A percentile compares a stretch with the other conserved stretches of the same genome.
Evolutionary conservation across 2,797 vertebrate species (phyloP).

Genomic region (Falco rusticolus): DNA sequence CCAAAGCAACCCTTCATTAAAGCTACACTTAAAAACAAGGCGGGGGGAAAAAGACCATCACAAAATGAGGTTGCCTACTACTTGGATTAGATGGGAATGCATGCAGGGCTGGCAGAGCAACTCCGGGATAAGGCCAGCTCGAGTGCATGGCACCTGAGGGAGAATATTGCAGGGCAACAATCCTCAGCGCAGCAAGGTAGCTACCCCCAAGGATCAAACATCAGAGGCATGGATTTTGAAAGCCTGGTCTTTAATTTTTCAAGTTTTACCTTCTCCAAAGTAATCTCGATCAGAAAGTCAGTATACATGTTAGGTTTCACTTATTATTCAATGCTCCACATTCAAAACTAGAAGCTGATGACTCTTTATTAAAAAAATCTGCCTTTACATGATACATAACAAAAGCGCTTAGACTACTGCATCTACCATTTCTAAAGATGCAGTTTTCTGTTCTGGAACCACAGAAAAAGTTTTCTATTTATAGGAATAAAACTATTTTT

Average conservation of each 20-base stretch:
- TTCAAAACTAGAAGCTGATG: neutral
- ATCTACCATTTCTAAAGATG: neutral
- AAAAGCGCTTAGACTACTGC: neutral
- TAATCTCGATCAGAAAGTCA: neutral
- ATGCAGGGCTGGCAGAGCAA: neutral
- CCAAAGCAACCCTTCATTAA: neutral
- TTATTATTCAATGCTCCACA: neutral
- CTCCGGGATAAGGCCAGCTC: neutral
- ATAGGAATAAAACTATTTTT: conserved; percentile 20
- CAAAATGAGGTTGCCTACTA: neutral
- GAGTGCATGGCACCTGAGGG: neutral
- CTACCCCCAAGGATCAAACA: neutral
- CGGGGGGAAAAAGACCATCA: neutral
- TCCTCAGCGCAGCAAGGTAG: neutral
- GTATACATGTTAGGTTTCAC: neutral
- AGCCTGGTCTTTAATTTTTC: neutral
- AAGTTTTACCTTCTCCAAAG: neutral
- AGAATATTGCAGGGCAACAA: neutral
- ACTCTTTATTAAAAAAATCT: neutral
- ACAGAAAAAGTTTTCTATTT: neutral
- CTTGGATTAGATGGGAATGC: neutral
- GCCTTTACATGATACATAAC: neutral
- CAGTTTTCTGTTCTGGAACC: neutral
- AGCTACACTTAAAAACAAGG: conserved; percentile 4
- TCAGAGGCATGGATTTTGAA: neutral